phyloP scores from a whole-genome alignment of 2,888 invertebrate genomes.

The Subacronicta megacephala region DNA sequence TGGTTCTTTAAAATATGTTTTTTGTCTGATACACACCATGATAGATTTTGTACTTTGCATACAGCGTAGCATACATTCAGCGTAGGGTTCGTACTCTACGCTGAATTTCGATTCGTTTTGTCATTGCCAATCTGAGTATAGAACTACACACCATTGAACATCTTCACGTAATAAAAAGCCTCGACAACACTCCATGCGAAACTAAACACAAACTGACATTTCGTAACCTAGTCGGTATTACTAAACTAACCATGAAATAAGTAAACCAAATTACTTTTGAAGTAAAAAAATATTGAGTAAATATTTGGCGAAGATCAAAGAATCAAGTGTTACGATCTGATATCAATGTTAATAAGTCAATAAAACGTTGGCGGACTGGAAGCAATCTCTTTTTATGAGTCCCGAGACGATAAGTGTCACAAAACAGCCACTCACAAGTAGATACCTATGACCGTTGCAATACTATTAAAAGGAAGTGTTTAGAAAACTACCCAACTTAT shows the following conservation, averaged over 20 bases:
- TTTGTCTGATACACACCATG: no score
- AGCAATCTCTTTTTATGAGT: slow-evolving; percentile 89
- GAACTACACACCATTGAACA: background rate
- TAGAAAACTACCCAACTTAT: slow-evolving; percentile 46
- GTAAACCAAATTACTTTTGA: slow-evolving; percentile 44
- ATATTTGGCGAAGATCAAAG: slow-evolving; percentile 86
- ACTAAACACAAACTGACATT: slow-evolving; percentile 18
- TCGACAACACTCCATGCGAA: slow-evolving; percentile 7
- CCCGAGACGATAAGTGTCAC: slow-evolving; percentile 84
- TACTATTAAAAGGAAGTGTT: slow-evolving; percentile 57
- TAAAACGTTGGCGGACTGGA: slow-evolving; percentile 87
- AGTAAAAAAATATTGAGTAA: slow-evolving; percentile 76
- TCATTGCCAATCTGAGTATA: background rate
- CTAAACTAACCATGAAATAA: slow-evolving; percentile 29
- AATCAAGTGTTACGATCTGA: slow-evolving; percentile 87
- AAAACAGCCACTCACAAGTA: slow-evolving; percentile 79
- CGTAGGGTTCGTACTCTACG: no score
- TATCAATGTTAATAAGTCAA: slow-evolving; percentile 90
- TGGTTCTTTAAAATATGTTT: no score
- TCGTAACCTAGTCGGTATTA: slow-evolving; percentile 22
- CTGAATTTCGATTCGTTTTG: background rate
- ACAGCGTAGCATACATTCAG: no score
- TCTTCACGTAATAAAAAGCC: background rate
- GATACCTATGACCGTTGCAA: slow-evolving; percentile 72
- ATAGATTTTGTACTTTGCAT: no score